phyloP scores from a whole-genome alignment of 2,113 vertebrate genomes.

The Percopsis transmontana region DNA sequence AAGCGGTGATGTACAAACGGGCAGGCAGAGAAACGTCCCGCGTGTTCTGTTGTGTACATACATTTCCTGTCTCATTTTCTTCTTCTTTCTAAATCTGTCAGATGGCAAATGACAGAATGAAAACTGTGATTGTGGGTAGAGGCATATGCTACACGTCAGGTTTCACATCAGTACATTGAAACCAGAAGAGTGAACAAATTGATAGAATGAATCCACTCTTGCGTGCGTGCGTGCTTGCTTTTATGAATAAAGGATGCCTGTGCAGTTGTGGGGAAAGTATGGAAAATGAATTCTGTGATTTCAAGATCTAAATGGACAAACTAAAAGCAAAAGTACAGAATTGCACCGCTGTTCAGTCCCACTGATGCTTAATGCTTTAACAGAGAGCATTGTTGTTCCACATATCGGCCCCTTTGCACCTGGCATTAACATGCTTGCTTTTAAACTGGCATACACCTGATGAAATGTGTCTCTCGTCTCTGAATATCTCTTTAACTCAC shows the following conservation, averaged over 20 bases:
- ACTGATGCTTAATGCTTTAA: no score
- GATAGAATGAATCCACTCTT: slow-evolving; percentile 6
- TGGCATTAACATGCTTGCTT: no score
- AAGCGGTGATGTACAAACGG: background rate
- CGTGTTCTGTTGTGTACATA: no score
- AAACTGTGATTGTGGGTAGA: slow-evolving; percentile 12
- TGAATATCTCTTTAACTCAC: no score
- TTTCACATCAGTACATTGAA: slow-evolving; percentile 38
- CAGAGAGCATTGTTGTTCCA: no score
- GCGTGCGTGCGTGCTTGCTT: background rate
- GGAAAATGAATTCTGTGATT: background rate
- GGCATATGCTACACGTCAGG: background rate
- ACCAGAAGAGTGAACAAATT: slow-evolving; percentile 1
- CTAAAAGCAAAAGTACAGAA: background rate
- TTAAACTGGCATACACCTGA: no score
- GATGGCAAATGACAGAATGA: background rate
- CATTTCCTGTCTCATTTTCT: no score
- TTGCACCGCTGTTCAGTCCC: background rate
- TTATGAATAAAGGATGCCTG: background rate
- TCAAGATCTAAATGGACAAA: background rate
- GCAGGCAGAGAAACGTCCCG: background rate
- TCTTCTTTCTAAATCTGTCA: no score
- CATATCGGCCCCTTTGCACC: no score
- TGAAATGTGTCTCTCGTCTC: no score
- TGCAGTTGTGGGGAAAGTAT: background rate